Conservation (phyloP, 2,888 invertebrate species). For the Xylocampa areola region DNA sequence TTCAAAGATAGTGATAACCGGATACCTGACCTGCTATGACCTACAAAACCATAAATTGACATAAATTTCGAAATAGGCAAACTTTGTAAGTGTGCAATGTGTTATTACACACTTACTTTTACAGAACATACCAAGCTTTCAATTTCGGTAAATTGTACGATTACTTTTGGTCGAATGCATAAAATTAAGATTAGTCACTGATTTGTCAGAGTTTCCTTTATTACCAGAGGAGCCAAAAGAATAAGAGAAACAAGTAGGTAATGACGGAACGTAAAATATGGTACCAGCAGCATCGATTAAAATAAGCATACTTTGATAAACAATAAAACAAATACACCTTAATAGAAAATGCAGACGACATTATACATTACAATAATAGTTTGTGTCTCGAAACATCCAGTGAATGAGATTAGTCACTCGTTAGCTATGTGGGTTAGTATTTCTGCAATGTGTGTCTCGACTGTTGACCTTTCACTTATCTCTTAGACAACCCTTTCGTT, state of each 20-base stretch:
- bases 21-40: conserved; percentile 43
- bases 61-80: conserved; percentile 48
- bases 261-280: conserved; percentile 6
- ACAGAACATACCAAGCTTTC: conserved; percentile 34
- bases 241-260: conserved; percentile 7
- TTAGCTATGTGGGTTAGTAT: conserved; percentile 55
- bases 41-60: conserved; percentile 47
- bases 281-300: conserved; percentile 16
- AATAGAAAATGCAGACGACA: conserved; percentile 32
- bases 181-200: conserved; percentile 43
- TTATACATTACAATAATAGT: conserved; percentile 42
- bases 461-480: conserved; percentile 57
- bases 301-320: conserved; percentile 19
- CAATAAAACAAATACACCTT: conserved; percentile 10
- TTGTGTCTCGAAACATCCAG: conserved; percentile 41
- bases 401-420: conserved; percentile 54
- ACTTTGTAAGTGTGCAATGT: conserved; percentile 32
- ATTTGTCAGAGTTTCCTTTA: conserved; percentile 44
- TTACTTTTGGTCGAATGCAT: conserved; percentile 29
- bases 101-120: conserved; percentile 31
- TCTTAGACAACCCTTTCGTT: conserved; percentile 42
- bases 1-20: conserved; percentile 48
- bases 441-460: conserved; percentile 47
- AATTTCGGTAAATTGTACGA: conserved; percentile 31
- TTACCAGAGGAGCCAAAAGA: conserved; percentile 11